phyloP scores from a whole-genome alignment of 2,888 invertebrate genomes.

The Timema cristinae region DNA sequence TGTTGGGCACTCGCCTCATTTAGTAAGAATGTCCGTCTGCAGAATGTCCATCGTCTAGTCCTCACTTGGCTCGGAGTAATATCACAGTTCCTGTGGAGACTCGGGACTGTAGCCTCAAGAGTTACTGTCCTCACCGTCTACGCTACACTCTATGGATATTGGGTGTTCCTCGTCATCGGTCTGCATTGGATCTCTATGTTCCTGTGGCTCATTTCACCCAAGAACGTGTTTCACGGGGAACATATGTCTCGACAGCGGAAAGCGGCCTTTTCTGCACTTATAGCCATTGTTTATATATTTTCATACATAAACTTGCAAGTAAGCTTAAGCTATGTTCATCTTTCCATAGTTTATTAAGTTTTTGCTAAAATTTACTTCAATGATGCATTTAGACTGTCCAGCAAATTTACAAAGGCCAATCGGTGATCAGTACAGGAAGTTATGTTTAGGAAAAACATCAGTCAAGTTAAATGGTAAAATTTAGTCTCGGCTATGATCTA shows the following conservation, averaged over 20 bases:
- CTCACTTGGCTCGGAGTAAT: conserved; percentile 80
- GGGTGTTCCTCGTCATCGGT: conserved; percentile 73
- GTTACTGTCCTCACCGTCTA: conserved; percentile 80
- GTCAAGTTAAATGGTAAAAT: background rate
- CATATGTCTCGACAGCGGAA: conserved; percentile 63
- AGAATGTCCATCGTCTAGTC: conserved; percentile 78
- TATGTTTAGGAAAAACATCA: background rate
- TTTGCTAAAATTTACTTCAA: no score
- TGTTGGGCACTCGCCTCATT: conserved; percentile 91
- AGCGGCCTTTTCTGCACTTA: conserved; percentile 65
- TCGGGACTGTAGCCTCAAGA: conserved; percentile 76
- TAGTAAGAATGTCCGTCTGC: conserved; percentile 77
- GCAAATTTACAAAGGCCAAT: no score
- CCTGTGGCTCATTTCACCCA: conserved; percentile 80
- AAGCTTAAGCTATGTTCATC: background rate
- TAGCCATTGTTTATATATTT: conserved; percentile 81
- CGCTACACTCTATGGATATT: conserved; percentile 72
- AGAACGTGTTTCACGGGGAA: conserved; percentile 80
- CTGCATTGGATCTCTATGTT: conserved; percentile 91
- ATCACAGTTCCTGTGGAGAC: conserved; percentile 69
- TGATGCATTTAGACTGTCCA: no score
- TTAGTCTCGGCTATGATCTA: background rate
- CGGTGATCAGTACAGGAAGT: no score
- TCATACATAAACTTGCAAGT: conserved; percentile 75
- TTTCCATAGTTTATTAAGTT: no score